Evolutionary conservation across 2,113 vertebrate genomes (phyloP).

Genomic region (Rhizomys pruinosus): DNA sequence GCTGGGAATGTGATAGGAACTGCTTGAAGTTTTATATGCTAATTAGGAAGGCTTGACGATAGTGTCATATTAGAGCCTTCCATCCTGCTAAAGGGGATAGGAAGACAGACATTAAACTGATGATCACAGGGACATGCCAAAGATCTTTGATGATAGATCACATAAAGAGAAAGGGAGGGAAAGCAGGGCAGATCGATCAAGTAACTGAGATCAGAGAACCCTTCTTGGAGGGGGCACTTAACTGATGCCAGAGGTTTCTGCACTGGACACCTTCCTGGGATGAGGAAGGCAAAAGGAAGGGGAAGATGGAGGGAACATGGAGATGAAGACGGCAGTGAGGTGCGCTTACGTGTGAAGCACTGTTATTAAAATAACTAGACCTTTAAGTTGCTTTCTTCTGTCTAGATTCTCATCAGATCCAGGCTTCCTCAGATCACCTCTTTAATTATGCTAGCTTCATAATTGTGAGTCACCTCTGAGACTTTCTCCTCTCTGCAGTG

Average conservation of each 20-base stretch:
- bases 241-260: background rate
- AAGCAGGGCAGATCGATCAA: background rate
- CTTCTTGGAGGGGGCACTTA: background rate
- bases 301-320: too few species aligned
- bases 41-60: background rate
- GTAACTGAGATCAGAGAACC: background rate
- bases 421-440: slow-evolving; percentile 2
- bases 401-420: background rate
- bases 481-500: background rate
- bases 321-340: background rate
- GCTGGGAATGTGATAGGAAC: background rate
- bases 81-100: background rate
- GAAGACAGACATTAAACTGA: background rate
- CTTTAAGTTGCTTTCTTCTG: background rate
- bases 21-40: background rate
- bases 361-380: background rate
- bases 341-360: background rate
- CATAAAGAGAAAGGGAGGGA: background rate
- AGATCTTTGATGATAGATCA: too few species aligned
- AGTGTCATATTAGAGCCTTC: background rate
- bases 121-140: background rate
- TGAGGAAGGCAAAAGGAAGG: background rate
- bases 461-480: background rate
- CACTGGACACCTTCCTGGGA: background rate
- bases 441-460: background rate